Percentiles rank a stretch among this genome's conserved stretches.
Evolutionary conservation across 2,113 vertebrate genomes (phyloP).

Genomic region (Trinectes maculatus): DNA sequence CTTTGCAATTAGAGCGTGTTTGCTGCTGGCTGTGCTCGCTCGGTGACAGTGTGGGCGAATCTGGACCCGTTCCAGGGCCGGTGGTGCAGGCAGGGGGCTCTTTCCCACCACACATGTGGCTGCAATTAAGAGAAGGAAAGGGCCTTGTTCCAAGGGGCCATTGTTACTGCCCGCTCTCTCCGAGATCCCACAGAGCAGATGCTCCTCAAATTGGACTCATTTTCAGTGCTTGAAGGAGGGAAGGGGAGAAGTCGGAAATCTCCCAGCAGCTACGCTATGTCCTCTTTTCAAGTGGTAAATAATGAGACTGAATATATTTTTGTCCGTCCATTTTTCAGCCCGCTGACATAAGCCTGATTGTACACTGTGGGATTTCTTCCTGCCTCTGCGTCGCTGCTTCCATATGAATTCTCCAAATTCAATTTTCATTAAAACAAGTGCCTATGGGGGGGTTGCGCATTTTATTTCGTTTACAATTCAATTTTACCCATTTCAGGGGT

Average conservation of each 20-base stretch:
- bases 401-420: conserved; percentile 14
- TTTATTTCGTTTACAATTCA: conserved; percentile 14
- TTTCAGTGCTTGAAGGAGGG: conserved; percentile 56
- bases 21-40: conserved; percentile 74
- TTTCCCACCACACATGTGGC: conserved; percentile 74
- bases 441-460: conserved; percentile 5
- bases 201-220: conserved; percentile 71
- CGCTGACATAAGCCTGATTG: conserved; percentile 31
- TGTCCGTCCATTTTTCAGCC: conserved; percentile 45
- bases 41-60: conserved; percentile 71
- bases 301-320: conserved; percentile 63
- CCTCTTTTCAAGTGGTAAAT: conserved; percentile 53
- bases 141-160: conserved; percentile 67
- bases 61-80: conserved; percentile 69
- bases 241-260: conserved; percentile 53
- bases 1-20: conserved; percentile 79
- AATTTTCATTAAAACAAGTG: conserved; percentile 38
- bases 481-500: neutral
- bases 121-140: conserved; percentile 76
- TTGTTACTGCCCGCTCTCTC: conserved; percentile 64
- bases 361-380: conserved; percentile 21
- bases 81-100: conserved; percentile 71
- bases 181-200: conserved; percentile 76
- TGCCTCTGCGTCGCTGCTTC: conserved; percentile 17
- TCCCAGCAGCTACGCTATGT: conserved; percentile 38